Percentiles rank a stretch among this genome's conserved stretches.
These are phyloP conservation scores for Greenwoodochromis staneri DNA, from an alignment of 2,113 vertebrate species.

Conservation along the genomic window DNA sequence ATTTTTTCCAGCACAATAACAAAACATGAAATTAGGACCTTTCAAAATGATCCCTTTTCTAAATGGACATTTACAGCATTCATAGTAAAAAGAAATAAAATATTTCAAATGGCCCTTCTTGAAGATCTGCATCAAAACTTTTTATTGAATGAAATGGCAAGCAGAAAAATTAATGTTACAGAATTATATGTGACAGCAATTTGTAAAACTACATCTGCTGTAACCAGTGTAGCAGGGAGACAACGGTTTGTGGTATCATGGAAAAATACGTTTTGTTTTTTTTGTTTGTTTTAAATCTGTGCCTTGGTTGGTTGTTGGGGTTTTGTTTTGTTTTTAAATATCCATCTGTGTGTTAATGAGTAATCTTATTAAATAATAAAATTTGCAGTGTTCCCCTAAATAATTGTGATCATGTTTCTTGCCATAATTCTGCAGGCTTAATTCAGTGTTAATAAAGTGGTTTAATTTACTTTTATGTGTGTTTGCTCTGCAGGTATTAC, in stretches of 20 bases:
- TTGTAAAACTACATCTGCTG: not conserved
- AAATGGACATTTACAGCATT: not conserved
- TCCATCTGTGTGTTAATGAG: not conserved
- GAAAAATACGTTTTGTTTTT: accelerated
- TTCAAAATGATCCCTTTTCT: not conserved
- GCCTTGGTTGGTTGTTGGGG: not conserved
- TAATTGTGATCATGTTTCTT: not conserved
- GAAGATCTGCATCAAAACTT: not conserved
- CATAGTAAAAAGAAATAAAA: not conserved
- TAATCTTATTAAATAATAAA: not conserved
- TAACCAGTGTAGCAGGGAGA: not conserved
- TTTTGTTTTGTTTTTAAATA: not conserved
- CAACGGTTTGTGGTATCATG: not conserved
- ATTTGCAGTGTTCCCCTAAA: not conserved
- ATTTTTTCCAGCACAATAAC: not conserved
- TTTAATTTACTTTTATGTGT: constrained; percentile 2
- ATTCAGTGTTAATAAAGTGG: not conserved
- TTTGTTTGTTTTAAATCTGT: not conserved
- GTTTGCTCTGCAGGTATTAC: constrained; percentile 76
- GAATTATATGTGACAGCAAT: not conserved
- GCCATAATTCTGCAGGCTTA: not conserved
- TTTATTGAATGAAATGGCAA: not conserved
- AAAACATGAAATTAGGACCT: not conserved
- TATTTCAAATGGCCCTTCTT: not conserved
- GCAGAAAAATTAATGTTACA: not conserved